Conservation (phyloP, 2,888 invertebrate genomes). For the Diaperis boleti region DNA sequence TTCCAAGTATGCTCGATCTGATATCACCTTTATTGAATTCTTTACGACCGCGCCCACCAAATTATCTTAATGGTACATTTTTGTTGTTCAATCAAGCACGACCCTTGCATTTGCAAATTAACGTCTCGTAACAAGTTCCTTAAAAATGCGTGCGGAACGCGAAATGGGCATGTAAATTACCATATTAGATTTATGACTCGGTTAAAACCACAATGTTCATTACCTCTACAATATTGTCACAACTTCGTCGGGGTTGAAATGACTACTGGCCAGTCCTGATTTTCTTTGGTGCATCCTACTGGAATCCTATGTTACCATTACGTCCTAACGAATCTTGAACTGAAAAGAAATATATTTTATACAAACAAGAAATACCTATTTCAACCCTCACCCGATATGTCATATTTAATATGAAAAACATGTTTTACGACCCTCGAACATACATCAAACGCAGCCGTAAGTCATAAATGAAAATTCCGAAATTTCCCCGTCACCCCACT, state of each 20-base stretch:
- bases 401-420: too few relatives aligned
- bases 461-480: slow-evolving; percentile 28
- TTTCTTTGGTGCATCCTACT: too few relatives aligned
- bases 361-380: too few relatives aligned
- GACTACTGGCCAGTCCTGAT: too few relatives aligned
- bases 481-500: slow-evolving; percentile 23
- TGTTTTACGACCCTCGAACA: slow-evolving; percentile 8
- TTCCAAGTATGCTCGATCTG: slow-evolving; percentile 1
- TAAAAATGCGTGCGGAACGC: slow-evolving; percentile 25
- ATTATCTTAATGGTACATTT: slow-evolving; percentile 2
- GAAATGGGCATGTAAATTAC: slow-evolving; percentile 8
- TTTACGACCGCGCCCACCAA: not conserved
- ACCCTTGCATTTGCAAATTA: slow-evolving; percentile 20
- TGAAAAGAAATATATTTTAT: too few relatives aligned
- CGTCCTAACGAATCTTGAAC: too few relatives aligned
- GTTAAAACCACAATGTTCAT: not conserved
- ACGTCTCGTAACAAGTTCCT: slow-evolving; percentile 20
- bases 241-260: too few relatives aligned
- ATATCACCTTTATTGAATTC: not conserved
- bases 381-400: too few relatives aligned
- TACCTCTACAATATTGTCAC: not conserved
- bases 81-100: slow-evolving; percentile 14
- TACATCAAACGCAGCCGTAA: slow-evolving; percentile 2
- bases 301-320: too few relatives aligned
- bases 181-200: not conserved